Evolutionary conservation across 2,888 invertebrate genomes (phyloP).

Genomic region (Ophion ventricosus): DNA sequence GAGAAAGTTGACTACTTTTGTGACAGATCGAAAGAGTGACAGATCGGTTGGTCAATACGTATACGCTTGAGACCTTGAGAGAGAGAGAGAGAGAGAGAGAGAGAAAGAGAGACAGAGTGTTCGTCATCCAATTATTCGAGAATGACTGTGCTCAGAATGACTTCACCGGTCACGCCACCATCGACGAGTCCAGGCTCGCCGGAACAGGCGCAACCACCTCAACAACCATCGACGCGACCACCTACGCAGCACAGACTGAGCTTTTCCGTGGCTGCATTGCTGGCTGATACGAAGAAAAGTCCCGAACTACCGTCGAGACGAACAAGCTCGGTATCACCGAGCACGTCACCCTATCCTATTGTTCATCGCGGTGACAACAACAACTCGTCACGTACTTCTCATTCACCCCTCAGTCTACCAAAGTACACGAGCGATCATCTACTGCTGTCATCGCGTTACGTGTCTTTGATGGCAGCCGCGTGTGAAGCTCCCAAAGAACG

Average conservation of each 20-base stretch:
- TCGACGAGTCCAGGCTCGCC: slow-evolving; percentile 76
- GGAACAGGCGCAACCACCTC: slow-evolving; percentile 68
- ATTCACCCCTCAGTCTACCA: slow-evolving; percentile 53
- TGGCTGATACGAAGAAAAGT: slow-evolving; percentile 84
- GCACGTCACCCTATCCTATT: slow-evolving; percentile 70
- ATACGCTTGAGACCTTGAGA: not conserved
- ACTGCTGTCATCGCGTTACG: slow-evolving; percentile 56
- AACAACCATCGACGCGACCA: slow-evolving; percentile 66
- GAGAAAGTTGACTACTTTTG: not conserved
- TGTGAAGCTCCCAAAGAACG: slow-evolving; percentile 40
- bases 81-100: not conserved
- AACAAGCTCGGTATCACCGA: slow-evolving; percentile 59
- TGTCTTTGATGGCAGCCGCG: slow-evolving; percentile 11
- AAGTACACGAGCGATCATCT: slow-evolving; percentile 65
- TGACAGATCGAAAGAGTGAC: too few species aligned
- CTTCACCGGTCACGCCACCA: slow-evolving; percentile 79
- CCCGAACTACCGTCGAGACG: slow-evolving; percentile 35
- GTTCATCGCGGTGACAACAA: slow-evolving; percentile 65
- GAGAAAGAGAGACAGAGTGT: not conserved
- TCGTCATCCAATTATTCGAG: slow-evolving; percentile 58
- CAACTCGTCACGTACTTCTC: slow-evolving; percentile 42
- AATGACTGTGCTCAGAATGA: slow-evolving; percentile 82
- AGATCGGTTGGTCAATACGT: not conserved
- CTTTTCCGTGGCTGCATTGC: slow-evolving; percentile 86
- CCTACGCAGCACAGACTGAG: slow-evolving; percentile 81